phyloP scores from a whole-genome alignment of 2,888 invertebrate genomes.

The Congeria kusceri region DNA sequence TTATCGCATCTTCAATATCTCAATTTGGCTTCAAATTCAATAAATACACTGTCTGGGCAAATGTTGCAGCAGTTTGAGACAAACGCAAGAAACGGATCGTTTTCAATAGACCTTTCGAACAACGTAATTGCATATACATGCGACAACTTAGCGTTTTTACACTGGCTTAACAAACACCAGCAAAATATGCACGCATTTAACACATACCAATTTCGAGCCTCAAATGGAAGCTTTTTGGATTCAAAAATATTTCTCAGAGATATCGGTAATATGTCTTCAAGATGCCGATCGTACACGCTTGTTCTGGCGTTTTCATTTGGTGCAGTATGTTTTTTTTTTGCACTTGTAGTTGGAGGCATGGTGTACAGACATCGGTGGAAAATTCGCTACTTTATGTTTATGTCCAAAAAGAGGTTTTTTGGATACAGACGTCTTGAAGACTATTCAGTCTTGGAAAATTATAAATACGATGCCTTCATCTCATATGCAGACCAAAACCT shows the following conservation, averaged over 20 bases:
- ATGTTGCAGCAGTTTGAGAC: not conserved
- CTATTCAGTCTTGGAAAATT: conserved; percentile 2
- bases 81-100: conserved; percentile 4
- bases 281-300: conserved; percentile 12
- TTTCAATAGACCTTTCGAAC: conserved; percentile 22
- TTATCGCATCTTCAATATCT: conserved; percentile 3
- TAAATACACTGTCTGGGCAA: not conserved
- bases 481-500: conserved; percentile 42
- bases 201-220: conserved; percentile 2
- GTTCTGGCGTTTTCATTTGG: not conserved
- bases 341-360: conserved; percentile 36
- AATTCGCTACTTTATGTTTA: conserved; percentile 47
- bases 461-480: conserved; percentile 40
- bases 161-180: conserved; percentile 30
- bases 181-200: conserved; percentile 7
- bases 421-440: conserved; percentile 1
- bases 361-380: conserved; percentile 56
- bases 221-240: not conserved
- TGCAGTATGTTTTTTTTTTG: conserved; percentile 24
- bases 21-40: conserved; percentile 6
- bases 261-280: not conserved
- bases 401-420: conserved; percentile 30
- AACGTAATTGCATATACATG: conserved; percentile 30
- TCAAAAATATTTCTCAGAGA: not conserved
- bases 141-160: conserved; percentile 21